Evolutionary conservation across 2,797 vertebrate species (phyloP), one percentile per base, ranked within the genome.

Genomic region (Cercopithecus neglectus): DNA sequence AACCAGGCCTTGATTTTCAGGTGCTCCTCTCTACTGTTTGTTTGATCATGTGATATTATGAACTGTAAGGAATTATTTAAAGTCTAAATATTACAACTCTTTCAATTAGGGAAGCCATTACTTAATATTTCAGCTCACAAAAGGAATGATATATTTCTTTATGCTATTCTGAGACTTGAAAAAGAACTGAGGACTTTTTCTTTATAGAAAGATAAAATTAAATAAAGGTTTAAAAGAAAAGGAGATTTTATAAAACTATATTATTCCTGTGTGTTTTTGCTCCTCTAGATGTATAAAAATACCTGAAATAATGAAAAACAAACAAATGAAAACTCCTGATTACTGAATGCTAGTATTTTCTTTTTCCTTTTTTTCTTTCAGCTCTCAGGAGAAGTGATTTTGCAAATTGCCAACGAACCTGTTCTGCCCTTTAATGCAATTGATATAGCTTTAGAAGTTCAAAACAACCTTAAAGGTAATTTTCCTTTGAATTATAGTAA

Each of bases 401-500:
- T 99, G 78, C 98, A 99, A 94, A 99, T 99, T 98, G 99, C 99
- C 97, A 99, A 9, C 33, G 99, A 99, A 97, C 99, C 99, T 0
- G 99, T 99, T 98, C 98, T 99, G 98, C 99, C 99, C 0, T 99
- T 99, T 98, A 99, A 98, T 98, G 99, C 99, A 95, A 99, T 99
- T 78, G 99, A 99, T 98, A 98, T 99, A 74, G 99, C 99, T 0
- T 98, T 99, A 98, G 99, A 99, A 98, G 98, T 99, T 98, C 99
- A 99, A 98, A 99, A 99, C 98, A 99, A 98, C 96, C 99, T 99
- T 93, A 99, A 99, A 99, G 99, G 99, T 99, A 99, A 99, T 90
- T 97, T 91, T 96, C 92, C 89, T 96, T 96, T 96, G 50, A 97
- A 76, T 87, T 96, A 95, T 96, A 50, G 72, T 92, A 22, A 98